These are phyloP conservation scores for Epinephelus lanceolatus DNA, from an alignment of 2,113 vertebrate genomes.

Conservation along the genomic window DNA sequence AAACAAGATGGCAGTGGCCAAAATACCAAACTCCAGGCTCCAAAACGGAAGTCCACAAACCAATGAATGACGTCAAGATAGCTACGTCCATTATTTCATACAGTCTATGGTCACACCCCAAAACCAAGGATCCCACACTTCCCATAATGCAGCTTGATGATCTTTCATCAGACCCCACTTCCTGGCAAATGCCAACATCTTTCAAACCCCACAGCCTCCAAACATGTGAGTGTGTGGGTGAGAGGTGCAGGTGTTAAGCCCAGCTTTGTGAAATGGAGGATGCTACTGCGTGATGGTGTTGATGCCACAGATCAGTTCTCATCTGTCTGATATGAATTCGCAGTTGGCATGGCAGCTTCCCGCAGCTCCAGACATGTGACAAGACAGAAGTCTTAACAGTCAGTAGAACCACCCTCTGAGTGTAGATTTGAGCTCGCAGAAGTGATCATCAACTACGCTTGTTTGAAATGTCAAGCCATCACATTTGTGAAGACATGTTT, in stretches of 20 bases:
- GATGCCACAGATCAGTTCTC: neutral
- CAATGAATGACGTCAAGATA: too few species aligned
- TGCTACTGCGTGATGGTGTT: slow-evolving; percentile 7
- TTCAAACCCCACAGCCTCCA: neutral
- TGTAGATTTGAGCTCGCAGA: neutral
- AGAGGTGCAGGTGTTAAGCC: neutral
- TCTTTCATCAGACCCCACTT: neutral
- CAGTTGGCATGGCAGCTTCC: neutral
- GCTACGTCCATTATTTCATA: too few species aligned
- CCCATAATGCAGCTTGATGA: neutral
- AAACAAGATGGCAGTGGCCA: too few species aligned
- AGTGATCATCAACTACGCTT: neutral
- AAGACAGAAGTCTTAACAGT: neutral
- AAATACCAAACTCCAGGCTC: too few species aligned
- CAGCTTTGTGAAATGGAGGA: slow-evolving; percentile 17
- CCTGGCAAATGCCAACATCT: neutral
- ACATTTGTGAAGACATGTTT: neutral
- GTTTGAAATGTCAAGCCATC: slow-evolving; percentile 16
- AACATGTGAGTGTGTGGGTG: neutral
- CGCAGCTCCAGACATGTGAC: neutral
- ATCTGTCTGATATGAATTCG: slow-evolving; percentile 22
- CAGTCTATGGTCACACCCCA: too few species aligned
- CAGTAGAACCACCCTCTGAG: neutral
- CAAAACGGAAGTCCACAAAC: too few species aligned
- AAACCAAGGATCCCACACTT: neutral